These are phyloP conservation scores for Kradibia gibbosae DNA, from an alignment of 1,140 invertebrate genomes.

Conservation along the genomic window DNA sequence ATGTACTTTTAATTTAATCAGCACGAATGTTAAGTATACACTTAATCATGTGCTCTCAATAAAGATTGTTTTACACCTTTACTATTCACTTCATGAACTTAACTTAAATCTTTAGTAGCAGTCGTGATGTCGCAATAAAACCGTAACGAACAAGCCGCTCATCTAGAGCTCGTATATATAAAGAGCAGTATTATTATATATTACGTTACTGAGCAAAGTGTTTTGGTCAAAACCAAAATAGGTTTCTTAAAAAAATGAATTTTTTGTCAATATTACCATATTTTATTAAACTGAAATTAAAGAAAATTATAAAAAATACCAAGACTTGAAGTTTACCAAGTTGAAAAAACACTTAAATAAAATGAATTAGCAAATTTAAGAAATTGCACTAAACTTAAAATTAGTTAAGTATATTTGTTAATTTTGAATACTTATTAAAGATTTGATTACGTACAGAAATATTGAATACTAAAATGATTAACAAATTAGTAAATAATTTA, in stretches of 20 bases:
- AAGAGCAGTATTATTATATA: neutral
- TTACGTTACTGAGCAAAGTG: neutral
- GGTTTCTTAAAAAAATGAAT: neutral
- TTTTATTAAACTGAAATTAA: too few species aligned
- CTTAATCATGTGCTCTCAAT: conserved; percentile 32
- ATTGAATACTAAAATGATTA: neutral
- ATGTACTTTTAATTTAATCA: neutral
- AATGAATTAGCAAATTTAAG: neutral
- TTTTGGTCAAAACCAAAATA: neutral
- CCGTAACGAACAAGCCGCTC: neutral
- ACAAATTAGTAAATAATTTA: too few species aligned
- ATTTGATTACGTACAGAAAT: neutral
- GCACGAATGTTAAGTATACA: neutral
- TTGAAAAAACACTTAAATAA: neutral
- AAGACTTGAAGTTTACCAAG: too few species aligned
- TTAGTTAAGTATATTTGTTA: neutral
- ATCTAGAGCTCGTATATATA: neutral
- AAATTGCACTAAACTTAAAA: neutral
- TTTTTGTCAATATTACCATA: too few species aligned
- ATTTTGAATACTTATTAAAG: neutral
- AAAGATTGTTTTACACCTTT: neutral
- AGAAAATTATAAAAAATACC: too few species aligned
- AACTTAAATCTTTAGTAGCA: conserved; percentile 36
- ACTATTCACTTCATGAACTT: neutral
- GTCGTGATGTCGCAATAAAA: conserved; percentile 33